Evolutionary conservation across 2,888 invertebrate species (phyloP).

Genomic region (Dryobota labecula): DNA sequence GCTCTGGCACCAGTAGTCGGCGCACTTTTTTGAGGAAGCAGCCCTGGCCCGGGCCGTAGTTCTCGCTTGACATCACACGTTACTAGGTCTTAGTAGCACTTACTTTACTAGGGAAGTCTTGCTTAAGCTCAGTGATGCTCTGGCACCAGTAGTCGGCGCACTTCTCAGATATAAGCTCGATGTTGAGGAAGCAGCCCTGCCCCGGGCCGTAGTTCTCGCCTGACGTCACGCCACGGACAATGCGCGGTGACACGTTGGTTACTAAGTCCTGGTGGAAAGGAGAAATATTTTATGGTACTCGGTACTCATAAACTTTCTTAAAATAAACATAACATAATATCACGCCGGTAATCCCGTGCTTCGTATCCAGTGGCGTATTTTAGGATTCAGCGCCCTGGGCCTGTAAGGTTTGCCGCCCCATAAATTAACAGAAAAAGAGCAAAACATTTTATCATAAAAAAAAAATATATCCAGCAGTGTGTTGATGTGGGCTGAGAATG

Average conservation of each 20-base stretch:
- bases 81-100: conserved; percentile 27
- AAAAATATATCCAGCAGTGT: no score
- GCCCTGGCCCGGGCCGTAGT: conserved; percentile 98
- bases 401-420: no score
- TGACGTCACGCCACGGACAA: conserved; percentile 97
- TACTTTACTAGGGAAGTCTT: conserved; percentile 97
- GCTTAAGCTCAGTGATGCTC: conserved; percentile 96
- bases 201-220: conserved; percentile 98
- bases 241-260: conserved; percentile 99
- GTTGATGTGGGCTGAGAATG: no score
- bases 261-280: conserved; percentile 93
- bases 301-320: no score
- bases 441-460: no score
- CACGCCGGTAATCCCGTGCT: no score
- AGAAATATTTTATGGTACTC: background rate
- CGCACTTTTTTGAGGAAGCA: conserved; percentile 99
- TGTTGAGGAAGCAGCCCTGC: conserved; percentile 99
- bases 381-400: no score
- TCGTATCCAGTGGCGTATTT: no score
- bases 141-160: conserved; percentile 97
- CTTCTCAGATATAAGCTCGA: conserved; percentile 99
- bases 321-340: background rate
- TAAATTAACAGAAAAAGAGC: no score
- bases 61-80: conserved; percentile 95
- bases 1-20: conserved; percentile 97